A percentile compares a stretch with the other conserved stretches of the same genome.
Conservation (phyloP, 2,113 vertebrate genomes). For the Albula glossodonta region DNA sequence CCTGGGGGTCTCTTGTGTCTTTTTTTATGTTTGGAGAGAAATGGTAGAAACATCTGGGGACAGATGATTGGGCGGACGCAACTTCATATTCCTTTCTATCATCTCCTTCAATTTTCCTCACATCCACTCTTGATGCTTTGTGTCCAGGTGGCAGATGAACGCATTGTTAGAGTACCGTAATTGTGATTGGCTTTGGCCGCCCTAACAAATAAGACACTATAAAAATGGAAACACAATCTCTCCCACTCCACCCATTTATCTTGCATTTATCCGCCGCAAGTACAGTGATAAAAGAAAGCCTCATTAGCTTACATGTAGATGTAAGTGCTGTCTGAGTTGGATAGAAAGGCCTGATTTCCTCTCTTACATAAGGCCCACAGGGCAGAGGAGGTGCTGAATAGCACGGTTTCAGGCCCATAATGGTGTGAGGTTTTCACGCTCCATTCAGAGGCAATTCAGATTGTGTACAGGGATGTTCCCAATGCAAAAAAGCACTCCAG, state of each 20-base stretch:
- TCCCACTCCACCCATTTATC: neutral
- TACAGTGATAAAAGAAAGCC: neutral
- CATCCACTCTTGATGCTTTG: neutral
- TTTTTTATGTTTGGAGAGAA: neutral
- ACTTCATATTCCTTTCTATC: neutral
- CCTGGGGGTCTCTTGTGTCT: neutral
- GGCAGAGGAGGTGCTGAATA: neutral
- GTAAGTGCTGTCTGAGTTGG: neutral
- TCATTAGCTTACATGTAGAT: neutral
- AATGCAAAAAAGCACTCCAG: conserved; percentile 32
- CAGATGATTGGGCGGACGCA: neutral
- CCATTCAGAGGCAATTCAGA: conserved; percentile 28
- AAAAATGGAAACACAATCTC: neutral
- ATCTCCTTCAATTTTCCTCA: neutral
- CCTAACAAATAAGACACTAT: neutral
- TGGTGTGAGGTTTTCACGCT: conserved; percentile 2
- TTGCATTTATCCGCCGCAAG: conserved; percentile 1
- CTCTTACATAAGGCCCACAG: neutral
- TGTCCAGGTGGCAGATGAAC: neutral
- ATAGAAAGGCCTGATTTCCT: neutral
- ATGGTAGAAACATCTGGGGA: neutral
- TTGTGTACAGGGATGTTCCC: conserved; percentile 17
- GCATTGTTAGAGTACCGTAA: neutral
- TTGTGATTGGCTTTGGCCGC: neutral
- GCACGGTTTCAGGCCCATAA: neutral